Conservation (phyloP, 2,888 invertebrate genomes). For the Bursaphelenchus okinawaensis region DNA sequence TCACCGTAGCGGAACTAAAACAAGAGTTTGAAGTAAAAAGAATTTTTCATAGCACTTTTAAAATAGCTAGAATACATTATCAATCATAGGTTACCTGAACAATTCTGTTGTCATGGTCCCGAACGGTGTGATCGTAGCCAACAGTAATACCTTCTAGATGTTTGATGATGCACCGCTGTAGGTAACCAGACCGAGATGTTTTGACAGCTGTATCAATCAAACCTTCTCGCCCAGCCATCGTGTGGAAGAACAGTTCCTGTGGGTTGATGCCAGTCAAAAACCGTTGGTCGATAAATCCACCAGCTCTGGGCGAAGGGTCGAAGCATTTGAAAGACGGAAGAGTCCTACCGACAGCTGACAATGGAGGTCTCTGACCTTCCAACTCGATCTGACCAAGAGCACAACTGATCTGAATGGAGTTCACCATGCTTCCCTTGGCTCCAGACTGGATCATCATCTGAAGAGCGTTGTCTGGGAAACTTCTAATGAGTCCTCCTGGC, state of each 20-base stretch:
- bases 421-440: slow-evolving; percentile 89
- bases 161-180: slow-evolving; percentile 92
- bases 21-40: too few relatives aligned
- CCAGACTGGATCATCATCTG: slow-evolving; percentile 97
- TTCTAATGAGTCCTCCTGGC: slow-evolving; percentile 74
- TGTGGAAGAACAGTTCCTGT: slow-evolving; percentile 97
- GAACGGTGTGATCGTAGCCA: slow-evolving; percentile 86
- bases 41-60: too few relatives aligned
- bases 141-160: slow-evolving; percentile 89
- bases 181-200: slow-evolving; percentile 93
- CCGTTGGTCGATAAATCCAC: slow-evolving; percentile 90
- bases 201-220: slow-evolving; percentile 99
- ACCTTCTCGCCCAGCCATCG: slow-evolving; percentile 99
- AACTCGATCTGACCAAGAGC: slow-evolving; percentile 94
- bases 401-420: slow-evolving; percentile 73
- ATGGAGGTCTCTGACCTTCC: slow-evolving; percentile 79
- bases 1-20: slow-evolving; percentile 80
- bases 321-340: slow-evolving; percentile 74
- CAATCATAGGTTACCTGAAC: slow-evolving; percentile 67
- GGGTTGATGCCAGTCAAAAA: slow-evolving; percentile 98
- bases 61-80: too few relatives aligned
- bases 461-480: slow-evolving; percentile 90
- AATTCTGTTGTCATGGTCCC: slow-evolving; percentile 86
- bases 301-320: slow-evolving; percentile 54
- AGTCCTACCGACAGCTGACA: slow-evolving; percentile 82